A percentile compares a stretch with the other conserved stretches of the same genome.
phyloP scores from a whole-genome alignment of 2,113 vertebrate species.

The Misgurnus mizolepis region DNA sequence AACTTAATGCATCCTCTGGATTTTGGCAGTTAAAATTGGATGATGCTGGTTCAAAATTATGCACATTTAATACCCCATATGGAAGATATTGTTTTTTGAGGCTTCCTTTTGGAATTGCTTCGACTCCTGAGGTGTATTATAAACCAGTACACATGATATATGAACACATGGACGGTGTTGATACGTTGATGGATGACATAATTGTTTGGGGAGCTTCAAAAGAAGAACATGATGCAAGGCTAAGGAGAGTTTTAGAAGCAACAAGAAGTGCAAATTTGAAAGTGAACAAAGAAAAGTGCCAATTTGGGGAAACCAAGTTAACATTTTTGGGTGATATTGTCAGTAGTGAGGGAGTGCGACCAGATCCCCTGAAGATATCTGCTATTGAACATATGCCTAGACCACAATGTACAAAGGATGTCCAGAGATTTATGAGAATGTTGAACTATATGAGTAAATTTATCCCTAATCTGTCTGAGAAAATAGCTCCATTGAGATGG shows the following conservation, averaged over 20 bases:
- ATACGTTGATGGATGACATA: constrained; percentile 49
- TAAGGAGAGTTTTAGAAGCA: not conserved
- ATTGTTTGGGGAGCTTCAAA: constrained; percentile 21
- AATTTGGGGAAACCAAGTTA: constrained; percentile 23
- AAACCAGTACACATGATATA: constrained; percentile 40
- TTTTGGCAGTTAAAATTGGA: constrained; percentile 47
- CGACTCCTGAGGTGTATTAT: constrained; percentile 40
- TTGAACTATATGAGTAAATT: constrained; percentile 40
- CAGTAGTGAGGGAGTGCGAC: constrained; percentile 16
- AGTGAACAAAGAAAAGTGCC: constrained; percentile 39
- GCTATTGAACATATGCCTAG: constrained; percentile 30
- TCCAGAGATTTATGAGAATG: constrained; percentile 44
- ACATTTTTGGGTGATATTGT: constrained; percentile 45
- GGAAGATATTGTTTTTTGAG: constrained; percentile 39
- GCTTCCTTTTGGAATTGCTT: constrained; percentile 36
- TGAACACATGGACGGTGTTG: constrained; percentile 31
- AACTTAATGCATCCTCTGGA: constrained; percentile 35
- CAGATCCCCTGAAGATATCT: constrained; percentile 22
- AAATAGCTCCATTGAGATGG: constrained; percentile 19
- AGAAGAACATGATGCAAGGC: constrained; percentile 26
- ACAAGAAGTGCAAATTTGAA: constrained; percentile 22
- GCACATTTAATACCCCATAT: constrained; percentile 34
- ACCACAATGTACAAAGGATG: constrained; percentile 21
- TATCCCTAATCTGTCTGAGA: constrained; percentile 40
- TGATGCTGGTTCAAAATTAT: constrained; percentile 28